phyloP scores from a whole-genome alignment of 2,888 invertebrate species.

The Cerastis rubricosa region DNA sequence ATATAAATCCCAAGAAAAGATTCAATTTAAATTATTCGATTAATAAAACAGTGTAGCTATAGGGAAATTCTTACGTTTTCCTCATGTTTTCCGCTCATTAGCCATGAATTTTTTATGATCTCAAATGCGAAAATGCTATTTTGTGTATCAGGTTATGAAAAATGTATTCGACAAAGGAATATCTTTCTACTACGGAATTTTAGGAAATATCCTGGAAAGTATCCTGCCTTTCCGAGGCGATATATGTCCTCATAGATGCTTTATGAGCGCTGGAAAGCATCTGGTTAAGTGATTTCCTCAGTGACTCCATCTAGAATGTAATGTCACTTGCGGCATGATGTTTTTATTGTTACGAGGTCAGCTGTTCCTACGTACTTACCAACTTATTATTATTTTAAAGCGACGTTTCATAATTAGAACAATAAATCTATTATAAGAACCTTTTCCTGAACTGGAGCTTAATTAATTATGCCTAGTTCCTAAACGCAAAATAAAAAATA shows the following conservation, averaged over 20 bases:
- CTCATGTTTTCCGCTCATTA: constrained; percentile 47
- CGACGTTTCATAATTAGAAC: neutral
- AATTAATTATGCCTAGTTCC: neutral
- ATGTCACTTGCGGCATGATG: neutral
- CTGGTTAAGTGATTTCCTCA: constrained; percentile 14
- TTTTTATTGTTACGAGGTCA: neutral
- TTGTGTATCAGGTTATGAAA: constrained; percentile 21
- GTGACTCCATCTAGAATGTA: neutral
- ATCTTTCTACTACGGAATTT: constrained; percentile 7
- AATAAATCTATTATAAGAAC: neutral
- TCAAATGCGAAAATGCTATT: constrained; percentile 25
- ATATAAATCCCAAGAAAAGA: constrained; percentile 51
- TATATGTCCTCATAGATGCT: neutral
- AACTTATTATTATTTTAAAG: neutral
- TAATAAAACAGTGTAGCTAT: constrained; percentile 42
- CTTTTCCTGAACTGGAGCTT: neutral
- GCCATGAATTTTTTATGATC: constrained; percentile 55
- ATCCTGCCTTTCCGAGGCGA: neutral
- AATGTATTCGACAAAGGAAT: constrained; percentile 14
- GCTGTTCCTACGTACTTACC: neutral
- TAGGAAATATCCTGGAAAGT: neutral
- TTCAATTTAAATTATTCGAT: constrained; percentile 58
- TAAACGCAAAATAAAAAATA: neutral
- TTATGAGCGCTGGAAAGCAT: constrained; percentile 14
- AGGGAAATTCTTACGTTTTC: constrained; percentile 48